Base-by-base conservation (phyloP, 2,888 invertebrate species). In the Drosophila suboccidentalis region DNA sequence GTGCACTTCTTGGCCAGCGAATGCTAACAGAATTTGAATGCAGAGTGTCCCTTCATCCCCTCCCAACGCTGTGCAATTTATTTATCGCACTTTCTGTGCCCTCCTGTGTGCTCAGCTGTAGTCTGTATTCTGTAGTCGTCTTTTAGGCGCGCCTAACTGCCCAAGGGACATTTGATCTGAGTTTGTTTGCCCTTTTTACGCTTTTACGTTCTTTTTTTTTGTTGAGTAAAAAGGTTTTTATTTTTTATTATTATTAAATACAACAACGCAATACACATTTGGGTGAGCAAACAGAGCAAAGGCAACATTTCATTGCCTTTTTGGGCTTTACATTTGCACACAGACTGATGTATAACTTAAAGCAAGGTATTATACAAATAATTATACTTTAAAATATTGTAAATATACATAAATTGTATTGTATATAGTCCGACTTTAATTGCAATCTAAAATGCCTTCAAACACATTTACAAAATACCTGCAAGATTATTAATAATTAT, bases 231-330 rank as follows among this genome's bases (percentile, higher is more conserved):
- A 60, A 65, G 65, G 55, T 54, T 63, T 67, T 58, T 65, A 71
- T 51, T 74, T 71, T 44, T 72, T 77, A 57, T 75, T 77, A 64
- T 82, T 73, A 64, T 81, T 78, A 78, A 78, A 77, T 74, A 76
- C 72, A 71, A 55, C 60, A 69, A 66, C 58, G 64, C 74, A 76
- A 15, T 26, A 19, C 46, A 22, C 32, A 46, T 46, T 54, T 53
- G 54, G 36, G 34, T 22, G 38, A 26, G 46, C 11, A 39, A 55
- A 60, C 43, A 51, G 32, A 22, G 46, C 17, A 64, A 64, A 64
- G 22, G 22, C 44, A 53, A 38, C 13, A 15, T 63, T 47, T 47
- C 22, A 19, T 53, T 53, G 49, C 32, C 34, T 54, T 61, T 55
- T 59, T 50, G 15, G 34, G 53, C 36, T 43, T 44, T 29, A 43